Base-by-base conservation (phyloP, 1,140 invertebrate genomes). In the Alviniconcha marisindica region DNA sequence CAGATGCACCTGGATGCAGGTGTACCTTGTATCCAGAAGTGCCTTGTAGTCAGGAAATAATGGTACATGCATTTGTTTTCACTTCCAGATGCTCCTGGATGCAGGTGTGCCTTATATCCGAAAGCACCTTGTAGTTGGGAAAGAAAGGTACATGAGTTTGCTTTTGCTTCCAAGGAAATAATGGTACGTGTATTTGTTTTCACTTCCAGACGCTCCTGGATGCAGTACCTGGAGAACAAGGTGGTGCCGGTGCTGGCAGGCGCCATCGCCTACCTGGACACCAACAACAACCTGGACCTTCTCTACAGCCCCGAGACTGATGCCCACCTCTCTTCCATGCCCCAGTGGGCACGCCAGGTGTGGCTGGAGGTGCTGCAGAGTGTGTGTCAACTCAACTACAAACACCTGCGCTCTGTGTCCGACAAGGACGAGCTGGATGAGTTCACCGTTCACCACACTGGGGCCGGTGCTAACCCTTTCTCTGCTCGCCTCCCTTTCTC, bases 261-360 rank as follows among this genome's bases (percentile, higher is more conserved):
- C 18, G 86, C 90, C 54, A 85, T 90, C 40, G 88, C 90, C 18
- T 87, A 84, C 66, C 73, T 88, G 33, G 90, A 91, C 77, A 90
- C 87, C 15, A 89, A 90, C 84, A 66, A 63, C 40, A 90, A 90
- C 81, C 77, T 91, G 69, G 88, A 91, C 51, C 71, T 91, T 44
- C 71, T 88, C 38, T 44, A 63, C 21, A 48, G 18, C 44, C 7
- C 44, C 18, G 5, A 48, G 7, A 48, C 44, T 18, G 63, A 42
- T 36, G 15, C 14, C 15, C 69, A 71, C 36, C 33, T 14, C 44
- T 48, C 44, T 18, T 10, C 44, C 44, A 5, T 10, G 44, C 31
- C 63, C 36, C 28, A 69, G 56, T 80, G 78, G 78, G 56, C 69
- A 24, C 18, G 40, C 21, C 28, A 66, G 54, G 14, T 80, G 56